Conservation (phyloP, 2,797 vertebrate species). For the Intellagama lesueurii region DNA sequence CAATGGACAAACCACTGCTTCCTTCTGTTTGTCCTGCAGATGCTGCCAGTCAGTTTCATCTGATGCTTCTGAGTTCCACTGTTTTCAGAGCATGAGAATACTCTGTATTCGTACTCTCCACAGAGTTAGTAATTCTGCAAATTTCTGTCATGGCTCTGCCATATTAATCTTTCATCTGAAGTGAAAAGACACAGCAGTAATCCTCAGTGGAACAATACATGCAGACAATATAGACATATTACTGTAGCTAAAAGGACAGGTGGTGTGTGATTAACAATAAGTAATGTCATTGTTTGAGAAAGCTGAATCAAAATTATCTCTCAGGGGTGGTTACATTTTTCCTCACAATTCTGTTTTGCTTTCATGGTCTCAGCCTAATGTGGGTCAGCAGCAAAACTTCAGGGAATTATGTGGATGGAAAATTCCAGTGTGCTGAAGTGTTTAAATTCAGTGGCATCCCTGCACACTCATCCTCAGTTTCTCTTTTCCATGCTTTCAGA, state of each 20-base stretch:
- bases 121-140: conserved; percentile 5
- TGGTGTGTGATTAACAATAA: conserved; percentile 10
- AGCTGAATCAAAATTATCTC: not conserved
- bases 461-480: not conserved
- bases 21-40: not conserved
- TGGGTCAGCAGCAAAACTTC: conserved; percentile 21
- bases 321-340: conserved; percentile 11
- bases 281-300: conserved; percentile 3
- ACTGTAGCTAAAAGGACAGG: conserved; percentile 1
- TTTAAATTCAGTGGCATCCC: conserved; percentile 1
- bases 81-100: not conserved
- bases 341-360: conserved; percentile 26
- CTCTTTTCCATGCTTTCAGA: not conserved
- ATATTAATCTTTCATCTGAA: not conserved
- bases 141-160: not conserved
- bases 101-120: not conserved
- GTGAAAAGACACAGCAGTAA: not conserved
- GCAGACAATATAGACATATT: not conserved
- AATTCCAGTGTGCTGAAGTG: conserved; percentile 30
- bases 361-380: conserved; percentile 9
- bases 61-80: not conserved
- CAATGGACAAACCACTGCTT: not conserved
- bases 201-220: not conserved
- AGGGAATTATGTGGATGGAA: conserved; percentile 19
- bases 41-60: not conserved